A percentile compares a stretch with the other conserved stretches of the same genome.
These are phyloP conservation scores for Siniperca obscura DNA, from an alignment of 2,797 vertebrate genomes.

Conservation along the genomic window DNA sequence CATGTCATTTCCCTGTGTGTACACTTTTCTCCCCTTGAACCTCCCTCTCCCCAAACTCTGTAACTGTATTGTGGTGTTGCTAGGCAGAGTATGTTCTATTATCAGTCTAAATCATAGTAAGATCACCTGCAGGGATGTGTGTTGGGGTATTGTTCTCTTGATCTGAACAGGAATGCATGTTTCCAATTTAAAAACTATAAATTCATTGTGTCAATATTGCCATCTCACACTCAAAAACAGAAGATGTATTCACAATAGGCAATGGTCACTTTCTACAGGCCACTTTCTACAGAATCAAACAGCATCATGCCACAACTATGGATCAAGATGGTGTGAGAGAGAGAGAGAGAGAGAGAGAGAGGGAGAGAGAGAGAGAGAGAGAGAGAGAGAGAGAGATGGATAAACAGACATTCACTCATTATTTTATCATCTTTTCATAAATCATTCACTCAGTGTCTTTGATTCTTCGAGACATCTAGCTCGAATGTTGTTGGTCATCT, in stretches of 20 bases:
- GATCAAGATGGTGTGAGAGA: conserved; percentile 58
- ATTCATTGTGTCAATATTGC: conserved; percentile 78
- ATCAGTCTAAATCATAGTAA: conserved; percentile 52
- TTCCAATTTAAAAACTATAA: conserved; percentile 59
- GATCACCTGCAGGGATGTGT: conserved; percentile 52
- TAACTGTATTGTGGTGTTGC: conserved; percentile 39
- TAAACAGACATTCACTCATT: conserved; percentile 71
- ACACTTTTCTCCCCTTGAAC: conserved; percentile 47
- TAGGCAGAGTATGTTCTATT: conserved; percentile 65
- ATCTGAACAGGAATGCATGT: conserved; percentile 69
- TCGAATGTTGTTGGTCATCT: conserved; percentile 65
- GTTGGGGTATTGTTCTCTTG: conserved; percentile 36
- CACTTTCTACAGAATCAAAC: conserved; percentile 84
- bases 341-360: conserved; percentile 39
- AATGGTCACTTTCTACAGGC: conserved; percentile 81
- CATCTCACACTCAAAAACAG: conserved; percentile 74
- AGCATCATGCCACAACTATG: conserved; percentile 85
- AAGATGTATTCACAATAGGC: conserved; percentile 79
- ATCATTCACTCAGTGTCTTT: conserved; percentile 77
- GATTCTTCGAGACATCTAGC: conserved; percentile 73
- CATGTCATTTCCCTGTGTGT: conserved; percentile 41
- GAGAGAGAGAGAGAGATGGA: conserved; percentile 53
- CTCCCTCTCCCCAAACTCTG: conserved; percentile 36
- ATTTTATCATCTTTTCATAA: conserved; percentile 67
- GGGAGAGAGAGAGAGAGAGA: conserved; percentile 41